Evolutionary conservation across 2,888 invertebrate genomes (phyloP).

Genomic region (Phyllotreta striolata): DNA sequence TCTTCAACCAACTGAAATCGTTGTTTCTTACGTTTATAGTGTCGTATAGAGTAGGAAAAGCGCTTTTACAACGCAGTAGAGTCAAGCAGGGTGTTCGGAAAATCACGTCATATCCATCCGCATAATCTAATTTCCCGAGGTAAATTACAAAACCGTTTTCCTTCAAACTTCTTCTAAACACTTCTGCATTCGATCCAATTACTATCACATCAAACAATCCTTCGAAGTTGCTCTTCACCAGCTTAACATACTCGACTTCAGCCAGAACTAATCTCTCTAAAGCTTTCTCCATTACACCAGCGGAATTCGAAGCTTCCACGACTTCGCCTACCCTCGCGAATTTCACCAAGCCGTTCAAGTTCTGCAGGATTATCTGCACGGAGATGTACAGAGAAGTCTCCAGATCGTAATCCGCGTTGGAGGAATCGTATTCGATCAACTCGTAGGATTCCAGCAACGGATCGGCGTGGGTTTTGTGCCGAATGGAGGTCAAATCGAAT

Average conservation of each 20-base stretch:
- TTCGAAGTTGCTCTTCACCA: conserved; percentile 4
- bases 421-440: conserved; percentile 64
- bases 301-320: not conserved
- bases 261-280: conserved; percentile 21
- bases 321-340: conserved; percentile 20
- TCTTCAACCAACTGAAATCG: conserved; percentile 46
- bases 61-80: conserved; percentile 11
- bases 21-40: conserved; percentile 30
- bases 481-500: conserved; percentile 64
- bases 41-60: conserved; percentile 19
- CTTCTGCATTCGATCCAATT: conserved; percentile 6
- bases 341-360: conserved; percentile 28
- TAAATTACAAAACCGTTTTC: conserved; percentile 37
- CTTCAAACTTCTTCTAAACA: conserved; percentile 16
- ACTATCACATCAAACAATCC: conserved; percentile 28
- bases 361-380: conserved; percentile 41
- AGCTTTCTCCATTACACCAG: conserved; percentile 25
- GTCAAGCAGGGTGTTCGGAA: conserved; percentile 26
- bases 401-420: conserved; percentile 25
- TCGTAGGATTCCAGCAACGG: conserved; percentile 66
- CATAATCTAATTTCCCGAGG: conserved; percentile 28
- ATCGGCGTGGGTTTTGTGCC: conserved; percentile 61
- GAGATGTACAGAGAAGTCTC: conserved; percentile 33
- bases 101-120: conserved; percentile 20
- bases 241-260: conserved; percentile 14